A percentile compares a stretch with the other conserved stretches of the same genome.
Conservation (phyloP, 2,888 invertebrate genomes). For the Caenorhabditis virilis region DNA sequence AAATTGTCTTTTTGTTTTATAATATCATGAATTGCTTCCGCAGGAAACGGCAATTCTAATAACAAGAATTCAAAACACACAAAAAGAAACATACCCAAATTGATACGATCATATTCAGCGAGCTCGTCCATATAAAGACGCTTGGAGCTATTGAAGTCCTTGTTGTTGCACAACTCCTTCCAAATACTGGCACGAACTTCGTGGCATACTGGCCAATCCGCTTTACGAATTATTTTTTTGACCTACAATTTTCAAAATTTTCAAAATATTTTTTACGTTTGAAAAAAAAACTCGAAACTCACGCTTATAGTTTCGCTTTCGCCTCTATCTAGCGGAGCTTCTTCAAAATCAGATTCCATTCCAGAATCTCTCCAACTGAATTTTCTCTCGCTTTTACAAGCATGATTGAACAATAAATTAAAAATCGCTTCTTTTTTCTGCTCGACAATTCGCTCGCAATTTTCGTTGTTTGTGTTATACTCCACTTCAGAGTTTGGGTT, state of each 20-base stretch:
- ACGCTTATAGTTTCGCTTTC: conserved; percentile 1
- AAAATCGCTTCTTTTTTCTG: not conserved
- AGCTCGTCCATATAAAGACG: conserved; percentile 52
- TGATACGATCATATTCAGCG: conserved; percentile 39
- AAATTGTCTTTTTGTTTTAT: too few species aligned
- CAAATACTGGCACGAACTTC: conserved; percentile 66
- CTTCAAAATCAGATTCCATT: conserved; percentile 28
- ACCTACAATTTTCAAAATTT: conserved; percentile 45
- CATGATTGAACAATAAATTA: too few species aligned
- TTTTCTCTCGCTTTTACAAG: not conserved
- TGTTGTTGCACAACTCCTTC: conserved; percentile 59
- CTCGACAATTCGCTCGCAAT: not conserved
- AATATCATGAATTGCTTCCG: too few species aligned
- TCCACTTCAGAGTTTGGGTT: conserved; percentile 35
- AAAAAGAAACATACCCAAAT: not conserved
- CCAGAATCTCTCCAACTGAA: conserved; percentile 16
- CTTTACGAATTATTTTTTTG: conserved; percentile 65
- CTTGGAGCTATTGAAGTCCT: conserved; percentile 55
- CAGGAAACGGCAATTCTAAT: too few species aligned
- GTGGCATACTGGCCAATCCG: conserved; percentile 66
- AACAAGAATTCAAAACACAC: too few species aligned
- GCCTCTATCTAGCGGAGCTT: conserved; percentile 2
- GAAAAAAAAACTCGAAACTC: not conserved
- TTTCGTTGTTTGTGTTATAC: conserved; percentile 8
- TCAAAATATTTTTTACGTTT: not conserved